Conservation (phyloP, 1,140 invertebrate genomes). For the Diuraphis noxia region DNA sequence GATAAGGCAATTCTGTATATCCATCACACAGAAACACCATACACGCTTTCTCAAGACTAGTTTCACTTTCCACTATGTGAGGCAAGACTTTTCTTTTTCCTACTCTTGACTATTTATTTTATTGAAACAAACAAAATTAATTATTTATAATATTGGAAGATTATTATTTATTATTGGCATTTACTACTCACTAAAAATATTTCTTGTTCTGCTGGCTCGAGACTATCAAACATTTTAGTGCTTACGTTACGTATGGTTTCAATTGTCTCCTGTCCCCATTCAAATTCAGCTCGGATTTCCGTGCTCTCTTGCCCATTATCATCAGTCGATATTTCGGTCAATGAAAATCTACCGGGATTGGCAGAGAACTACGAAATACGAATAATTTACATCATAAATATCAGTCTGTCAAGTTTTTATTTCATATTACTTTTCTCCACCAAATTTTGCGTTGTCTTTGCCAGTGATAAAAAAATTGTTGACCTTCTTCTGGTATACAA, state of each 20-base stretch:
- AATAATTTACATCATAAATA: constrained; percentile 57
- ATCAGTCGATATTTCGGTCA: constrained; percentile 64
- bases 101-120: constrained; percentile 61
- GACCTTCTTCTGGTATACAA: constrained; percentile 60
- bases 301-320: constrained; percentile 59
- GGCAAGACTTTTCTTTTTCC: constrained; percentile 60
- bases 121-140: constrained; percentile 57
- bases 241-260: constrained; percentile 59
- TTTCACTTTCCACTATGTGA: constrained; percentile 63
- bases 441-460: constrained; percentile 77
- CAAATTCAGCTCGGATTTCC: constrained; percentile 65
- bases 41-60: constrained; percentile 66
- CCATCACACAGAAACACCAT: constrained; percentile 69
- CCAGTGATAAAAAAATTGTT: constrained; percentile 69
- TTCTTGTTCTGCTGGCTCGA: constrained; percentile 58
- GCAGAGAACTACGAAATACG: constrained; percentile 66
- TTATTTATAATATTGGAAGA: not conserved
- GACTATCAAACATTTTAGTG: constrained; percentile 54
- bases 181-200: constrained; percentile 59
- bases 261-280: constrained; percentile 59
- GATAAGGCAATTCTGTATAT: constrained; percentile 60
- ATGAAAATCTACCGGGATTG: constrained; percentile 67
- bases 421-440: constrained; percentile 71
- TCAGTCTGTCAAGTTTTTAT: constrained; percentile 55
- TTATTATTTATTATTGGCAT: not conserved